Evolutionary conservation across 2,888 invertebrate genomes (phyloP), one percentile per base, ranked within the genome.

Genomic region (Leptinotarsa juncta): DNA sequence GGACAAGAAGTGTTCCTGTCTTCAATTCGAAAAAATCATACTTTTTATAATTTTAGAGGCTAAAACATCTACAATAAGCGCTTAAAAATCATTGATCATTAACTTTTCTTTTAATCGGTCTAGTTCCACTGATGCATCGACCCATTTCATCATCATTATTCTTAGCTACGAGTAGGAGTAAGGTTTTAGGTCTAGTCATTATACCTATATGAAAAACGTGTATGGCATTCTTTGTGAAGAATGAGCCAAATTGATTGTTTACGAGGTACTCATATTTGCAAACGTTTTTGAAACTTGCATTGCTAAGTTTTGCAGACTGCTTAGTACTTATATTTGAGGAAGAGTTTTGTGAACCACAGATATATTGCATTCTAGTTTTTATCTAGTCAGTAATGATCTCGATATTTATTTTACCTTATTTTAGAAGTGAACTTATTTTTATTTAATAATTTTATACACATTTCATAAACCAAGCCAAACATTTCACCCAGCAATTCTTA

Each of bases 141-240:
- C 79, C 78, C 78, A 76, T 75, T 62, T 77, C 83, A 82, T 83
- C 80, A 81, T 81, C 82, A 83, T 78, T 86, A 70, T 65, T 68
- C 55, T 85, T 87, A 87, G 86, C 86, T 86, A 86, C 85, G 84
- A 86, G 81, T 82, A 85, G 85, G 79, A 78, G 67, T 79, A 81
- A 83, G 83, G 82, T 81, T 77, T 62, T 85, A 83, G 83, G 78
- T 81, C 80, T 84, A 84, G 85, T 83, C 82, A 84, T 84, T 83
- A 84, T 60, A 66, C n/a, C 50, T 65, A 81, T 84, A 82, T 81
- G 82, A 81, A 80, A 79, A 80, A 81, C 78, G 80, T 82, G 83
- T 83, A 83, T 84, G 84, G 84, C 84, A 82, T 81, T 79, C 79
- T 77, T 78, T 79, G 80, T 75, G 75, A 79, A 78, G 73, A 71